Evolutionary conservation across 2,797 vertebrate species (phyloP), one percentile per base, ranked within the genome.

Genomic region (Australoheros facetus): DNA sequence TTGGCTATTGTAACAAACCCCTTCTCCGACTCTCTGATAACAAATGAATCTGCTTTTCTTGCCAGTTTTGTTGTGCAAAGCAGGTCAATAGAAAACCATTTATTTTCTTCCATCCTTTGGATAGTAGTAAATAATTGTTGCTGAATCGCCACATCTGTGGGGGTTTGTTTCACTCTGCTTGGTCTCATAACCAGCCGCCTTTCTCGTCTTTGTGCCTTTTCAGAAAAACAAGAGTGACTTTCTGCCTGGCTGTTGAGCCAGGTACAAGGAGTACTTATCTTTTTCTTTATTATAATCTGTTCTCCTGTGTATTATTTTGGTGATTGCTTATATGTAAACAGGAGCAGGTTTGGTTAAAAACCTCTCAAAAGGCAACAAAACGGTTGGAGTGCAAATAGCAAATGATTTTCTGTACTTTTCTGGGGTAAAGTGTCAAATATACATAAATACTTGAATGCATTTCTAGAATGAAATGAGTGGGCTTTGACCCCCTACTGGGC

Each of bases 11-110:
- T 93, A 83, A 56, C 57, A 56, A 73, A 71, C 78, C 79, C 85
- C 74, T 73, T 75, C 81, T 86, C 82, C 86, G 89, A 88, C 84
- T 84, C 80, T 82, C 54, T 66, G 80, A 85, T 92, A 92, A 93
- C 87, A 92, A 91, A 94, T 94, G 75, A 93, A 91, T 93, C 88
- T 88, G 84, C 80, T 34, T 92, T 89, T 91, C 90, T 86, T 85
- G 60, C 79, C 82, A 77, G 45, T 89, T 87, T 83, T 79, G 85
- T 94, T 94, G 93, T 94, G 90, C 87, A 91, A 91, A 94, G 91
- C 88, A 90, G 90, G 90, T 95, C 90, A 92, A 95, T 93, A 89
- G 91, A 91, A 87, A 91, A 91, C 85, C 90, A 94, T 93, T 92
- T 73, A 88, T 91, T 92, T 90, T 82, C 80, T 84, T 53, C 48